phyloP scores from a whole-genome alignment of 2,888 invertebrate species.

The Stenchaetothrips biformis region DNA sequence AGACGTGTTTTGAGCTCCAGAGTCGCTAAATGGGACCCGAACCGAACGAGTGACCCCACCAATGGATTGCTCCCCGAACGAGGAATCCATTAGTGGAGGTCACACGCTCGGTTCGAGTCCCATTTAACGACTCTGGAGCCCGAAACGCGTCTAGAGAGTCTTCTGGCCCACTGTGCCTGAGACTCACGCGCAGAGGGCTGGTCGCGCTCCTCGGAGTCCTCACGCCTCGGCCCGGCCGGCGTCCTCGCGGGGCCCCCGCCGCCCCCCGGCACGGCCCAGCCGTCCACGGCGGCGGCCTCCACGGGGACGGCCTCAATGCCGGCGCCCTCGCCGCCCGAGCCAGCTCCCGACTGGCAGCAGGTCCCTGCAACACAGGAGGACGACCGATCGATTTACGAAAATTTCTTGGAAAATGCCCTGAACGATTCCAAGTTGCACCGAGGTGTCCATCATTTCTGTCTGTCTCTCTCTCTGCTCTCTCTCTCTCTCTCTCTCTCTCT shows the following conservation, averaged over 20 bases:
- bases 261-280: background rate
- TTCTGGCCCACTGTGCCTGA: too few species aligned
- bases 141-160: too few species aligned
- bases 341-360: background rate
- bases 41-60: too few species aligned
- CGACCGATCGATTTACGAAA: too few species aligned
- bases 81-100: too few species aligned
- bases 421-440: background rate
- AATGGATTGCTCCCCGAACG: too few species aligned
- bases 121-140: too few species aligned
- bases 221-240: background rate
- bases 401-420: too few species aligned
- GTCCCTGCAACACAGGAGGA: constrained; percentile 9
- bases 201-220: constrained; percentile 12
- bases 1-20: too few species aligned
- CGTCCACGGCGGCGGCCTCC: background rate
- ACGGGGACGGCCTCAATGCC: too few species aligned
- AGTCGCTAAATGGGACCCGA: too few species aligned
- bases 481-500: background rate
- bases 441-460: background rate
- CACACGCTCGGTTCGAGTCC: too few species aligned
- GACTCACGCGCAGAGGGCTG: constrained; percentile 12
- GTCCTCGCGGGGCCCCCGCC: background rate
- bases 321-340: background rate
- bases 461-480: background rate